Base-by-base conservation (phyloP, 2,113 vertebrate species). In the Cephalopholis sonnerati region DNA sequence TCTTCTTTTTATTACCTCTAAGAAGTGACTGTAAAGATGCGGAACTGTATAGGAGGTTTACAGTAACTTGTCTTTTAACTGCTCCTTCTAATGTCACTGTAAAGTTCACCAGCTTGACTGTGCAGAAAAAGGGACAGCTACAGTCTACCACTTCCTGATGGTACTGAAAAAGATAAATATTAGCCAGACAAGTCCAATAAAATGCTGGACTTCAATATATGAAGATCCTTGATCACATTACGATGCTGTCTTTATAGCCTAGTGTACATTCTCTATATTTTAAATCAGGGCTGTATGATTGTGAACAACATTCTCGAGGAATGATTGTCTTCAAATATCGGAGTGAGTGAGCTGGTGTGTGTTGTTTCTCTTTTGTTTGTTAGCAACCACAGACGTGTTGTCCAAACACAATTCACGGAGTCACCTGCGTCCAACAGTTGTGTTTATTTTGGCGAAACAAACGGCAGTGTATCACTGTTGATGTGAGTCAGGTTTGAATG, bases 381-480 rank as follows among this genome's bases (percentile, higher is more conserved):
- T 92, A 89, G 89, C 83, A 89, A 89, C 90, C 29, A 4, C 63
- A 57, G 68, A 61, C 3, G n/a, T 62, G 44, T 71, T 65, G 69
- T 85, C 83, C 73, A 91, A 91, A 83, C 71, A 66, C 57, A 57
- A 44, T 64, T 79, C 1, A 64, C 12, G 25, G 66, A 81, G 77
- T 72, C 79, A 75, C 84, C 62, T 82, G 73, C 22, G 64, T 74
- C 80, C 80, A 83, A 65, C 24, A 50, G 7, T 77, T 66, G 13
- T 63, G 54, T 76, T 82, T 81, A 59, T 76, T 74, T 88, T 90
- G 87, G 84, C 77, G 53, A 58, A 69, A 53, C 61, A 27, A 57
- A 64, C 61, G 59, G 46, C 46, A 22, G 61, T 2, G 64, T 2
- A 51, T 22, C 16, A n/a, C 57, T 62, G 36, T 53, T 70, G 61